Evolutionary conservation across 2,113 vertebrate species (phyloP).

Genomic region (Syngnathus floridae): DNA sequence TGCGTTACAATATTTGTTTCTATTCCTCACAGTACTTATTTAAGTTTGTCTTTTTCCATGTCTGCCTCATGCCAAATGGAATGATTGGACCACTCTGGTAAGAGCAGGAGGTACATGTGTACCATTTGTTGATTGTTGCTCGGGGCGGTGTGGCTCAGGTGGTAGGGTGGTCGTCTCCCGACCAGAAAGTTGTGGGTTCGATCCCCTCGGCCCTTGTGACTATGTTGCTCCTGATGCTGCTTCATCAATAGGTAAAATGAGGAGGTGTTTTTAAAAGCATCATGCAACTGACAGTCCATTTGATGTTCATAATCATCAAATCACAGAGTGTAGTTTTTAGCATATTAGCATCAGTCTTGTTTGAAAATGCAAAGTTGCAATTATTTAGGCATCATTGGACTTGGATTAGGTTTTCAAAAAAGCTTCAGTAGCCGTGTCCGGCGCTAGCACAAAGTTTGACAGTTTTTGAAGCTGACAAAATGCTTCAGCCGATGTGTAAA

Average conservation of each 20-base stretch:
- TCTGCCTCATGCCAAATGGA: conserved; percentile 93
- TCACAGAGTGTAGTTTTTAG: background rate
- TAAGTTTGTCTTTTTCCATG: conserved; percentile 93
- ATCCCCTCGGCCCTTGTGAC: too few species aligned
- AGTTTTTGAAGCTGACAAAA: background rate
- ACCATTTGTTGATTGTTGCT: conserved; percentile 1
- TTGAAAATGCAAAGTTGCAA: background rate
- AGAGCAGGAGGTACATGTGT: conserved; percentile 97
- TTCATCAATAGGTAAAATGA: too few species aligned
- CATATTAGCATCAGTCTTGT: background rate
- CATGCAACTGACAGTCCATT: background rate
- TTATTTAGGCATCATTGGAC: background rate
- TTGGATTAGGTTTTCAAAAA: background rate
- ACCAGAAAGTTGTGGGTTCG: too few species aligned
- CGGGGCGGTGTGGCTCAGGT: too few species aligned
- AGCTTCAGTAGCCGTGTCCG: background rate
- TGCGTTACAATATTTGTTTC: too few species aligned
- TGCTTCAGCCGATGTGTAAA: background rate
- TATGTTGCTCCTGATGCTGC: too few species aligned
- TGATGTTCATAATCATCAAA: conserved; percentile 17
- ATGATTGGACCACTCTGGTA: conserved; percentile 91
- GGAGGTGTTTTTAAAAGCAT: too few species aligned
- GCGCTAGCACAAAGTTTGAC: background rate
- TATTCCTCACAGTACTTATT: conserved; percentile 77
- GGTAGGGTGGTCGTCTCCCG: too few species aligned